These are phyloP conservation scores for Hypsopygia costalis DNA, from an alignment of 2,888 invertebrate genomes.

Conservation along the genomic window DNA sequence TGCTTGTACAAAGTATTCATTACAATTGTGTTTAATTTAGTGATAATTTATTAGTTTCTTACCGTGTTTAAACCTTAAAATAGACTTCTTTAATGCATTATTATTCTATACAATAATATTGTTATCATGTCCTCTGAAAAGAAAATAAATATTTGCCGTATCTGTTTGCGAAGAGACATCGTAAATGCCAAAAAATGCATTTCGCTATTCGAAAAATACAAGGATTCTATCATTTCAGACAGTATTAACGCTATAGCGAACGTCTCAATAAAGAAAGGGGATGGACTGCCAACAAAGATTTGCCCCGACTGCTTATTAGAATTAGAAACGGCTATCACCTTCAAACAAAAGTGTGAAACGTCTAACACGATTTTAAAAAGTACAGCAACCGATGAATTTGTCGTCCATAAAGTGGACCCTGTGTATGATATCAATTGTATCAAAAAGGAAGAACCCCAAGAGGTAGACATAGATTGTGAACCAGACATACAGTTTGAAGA, in stretches of 20 bases:
- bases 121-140: constrained; percentile 27
- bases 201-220: constrained; percentile 51
- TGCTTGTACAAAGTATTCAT: no score
- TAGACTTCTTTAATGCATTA: no score
- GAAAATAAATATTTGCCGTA: constrained; percentile 41
- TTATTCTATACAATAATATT: neutral
- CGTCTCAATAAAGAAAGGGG: constrained; percentile 44
- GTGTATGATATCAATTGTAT: constrained; percentile 18
- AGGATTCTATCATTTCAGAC: constrained; percentile 40
- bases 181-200: constrained; percentile 30
- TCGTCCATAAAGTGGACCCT: constrained; percentile 2
- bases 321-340: constrained; percentile 48
- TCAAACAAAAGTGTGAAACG: constrained; percentile 53
- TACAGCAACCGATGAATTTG: constrained; percentile 11
- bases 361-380: constrained; percentile 40
- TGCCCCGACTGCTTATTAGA: constrained; percentile 52
- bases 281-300: constrained; percentile 55
- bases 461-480: constrained; percentile 8
- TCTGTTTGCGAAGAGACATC: constrained; percentile 40
- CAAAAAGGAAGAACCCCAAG: constrained; percentile 30
- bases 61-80: no score
- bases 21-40: no score
- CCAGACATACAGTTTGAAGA: constrained; percentile 16
- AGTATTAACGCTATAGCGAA: constrained; percentile 50
- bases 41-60: no score